A percentile compares a stretch with the other conserved stretches of the same genome.
These are phyloP conservation scores for Cinclus mexicanus DNA, from an alignment of 2,113 vertebrate genomes.

Conservation along the genomic window DNA sequence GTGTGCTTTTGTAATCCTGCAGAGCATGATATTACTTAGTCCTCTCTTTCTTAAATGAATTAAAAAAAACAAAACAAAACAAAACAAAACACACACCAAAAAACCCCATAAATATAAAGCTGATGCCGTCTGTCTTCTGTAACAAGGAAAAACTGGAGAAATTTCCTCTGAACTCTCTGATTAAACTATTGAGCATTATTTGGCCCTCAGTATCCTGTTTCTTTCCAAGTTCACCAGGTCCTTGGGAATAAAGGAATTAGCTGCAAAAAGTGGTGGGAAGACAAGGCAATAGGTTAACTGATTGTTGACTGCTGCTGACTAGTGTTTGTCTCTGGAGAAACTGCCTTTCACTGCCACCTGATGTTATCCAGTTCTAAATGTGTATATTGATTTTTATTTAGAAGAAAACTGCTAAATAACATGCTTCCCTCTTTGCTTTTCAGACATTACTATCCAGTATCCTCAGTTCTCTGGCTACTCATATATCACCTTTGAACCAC, in stretches of 20 bases:
- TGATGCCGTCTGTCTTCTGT: background rate
- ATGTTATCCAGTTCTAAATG: background rate
- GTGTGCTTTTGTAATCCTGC: background rate
- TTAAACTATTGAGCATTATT: background rate
- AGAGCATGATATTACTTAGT: background rate
- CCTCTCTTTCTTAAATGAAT: background rate
- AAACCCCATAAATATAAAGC: background rate
- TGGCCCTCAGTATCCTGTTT: background rate
- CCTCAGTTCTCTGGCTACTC: slow-evolving; percentile 92
- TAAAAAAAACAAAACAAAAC: too few species aligned
- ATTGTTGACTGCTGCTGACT: background rate
- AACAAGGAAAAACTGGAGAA: background rate
- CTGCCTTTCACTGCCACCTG: background rate
- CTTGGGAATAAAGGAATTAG: background rate
- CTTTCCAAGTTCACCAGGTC: background rate
- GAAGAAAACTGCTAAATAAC: background rate
- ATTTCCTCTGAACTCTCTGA: background rate
- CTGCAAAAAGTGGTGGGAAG: background rate
- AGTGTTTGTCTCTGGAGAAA: background rate
- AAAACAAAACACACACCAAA: too few species aligned
- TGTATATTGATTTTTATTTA: background rate
- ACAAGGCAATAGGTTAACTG: background rate
- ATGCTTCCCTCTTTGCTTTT: slow-evolving; percentile 39
- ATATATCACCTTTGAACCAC: slow-evolving; percentile 93
- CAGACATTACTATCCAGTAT: slow-evolving; percentile 87